These are phyloP conservation scores for Zaprionus lineosus DNA, from an alignment of 2,888 invertebrate genomes.

Conservation along the genomic window DNA sequence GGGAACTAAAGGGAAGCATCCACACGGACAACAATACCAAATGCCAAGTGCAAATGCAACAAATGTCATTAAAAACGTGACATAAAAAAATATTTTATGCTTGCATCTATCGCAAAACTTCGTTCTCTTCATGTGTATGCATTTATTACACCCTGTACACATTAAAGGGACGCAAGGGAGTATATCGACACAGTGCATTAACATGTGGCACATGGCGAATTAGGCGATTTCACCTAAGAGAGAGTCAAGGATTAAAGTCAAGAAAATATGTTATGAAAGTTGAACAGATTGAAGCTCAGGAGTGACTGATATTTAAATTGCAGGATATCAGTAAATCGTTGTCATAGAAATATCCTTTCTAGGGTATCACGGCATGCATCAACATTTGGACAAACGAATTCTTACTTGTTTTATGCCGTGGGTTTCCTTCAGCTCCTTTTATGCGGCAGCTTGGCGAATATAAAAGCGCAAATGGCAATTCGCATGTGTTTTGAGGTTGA, in stretches of 20 bases:
- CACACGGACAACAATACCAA: constrained; percentile 38
- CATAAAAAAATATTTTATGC: constrained; percentile 73
- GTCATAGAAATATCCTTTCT: too few relatives aligned
- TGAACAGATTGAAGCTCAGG: too few relatives aligned
- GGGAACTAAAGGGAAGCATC: too few relatives aligned
- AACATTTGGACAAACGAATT: background rate
- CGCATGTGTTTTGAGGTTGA: constrained; percentile 60
- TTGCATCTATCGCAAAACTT: constrained; percentile 37
- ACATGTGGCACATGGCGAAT: too few relatives aligned
- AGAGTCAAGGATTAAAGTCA: too few relatives aligned
- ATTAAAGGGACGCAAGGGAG: background rate
- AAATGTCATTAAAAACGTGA: constrained; percentile 75
- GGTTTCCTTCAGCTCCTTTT: constrained; percentile 51
- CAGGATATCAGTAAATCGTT: too few relatives aligned
- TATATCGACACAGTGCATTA: background rate
- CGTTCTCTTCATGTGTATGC: constrained; percentile 27
- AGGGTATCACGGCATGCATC: too few relatives aligned
- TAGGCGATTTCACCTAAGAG: too few relatives aligned
- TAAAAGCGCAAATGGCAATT: constrained; percentile 69
- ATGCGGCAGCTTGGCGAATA: constrained; percentile 63
- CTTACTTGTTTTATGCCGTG: constrained; percentile 17
- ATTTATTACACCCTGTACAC: constrained; percentile 18
- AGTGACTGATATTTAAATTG: too few relatives aligned
- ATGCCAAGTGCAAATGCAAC: constrained; percentile 64
- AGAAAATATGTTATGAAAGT: too few relatives aligned